Conservation (phyloP, 53 echinoderm and acorn worm species). For the Holothuria scabra region DNA sequence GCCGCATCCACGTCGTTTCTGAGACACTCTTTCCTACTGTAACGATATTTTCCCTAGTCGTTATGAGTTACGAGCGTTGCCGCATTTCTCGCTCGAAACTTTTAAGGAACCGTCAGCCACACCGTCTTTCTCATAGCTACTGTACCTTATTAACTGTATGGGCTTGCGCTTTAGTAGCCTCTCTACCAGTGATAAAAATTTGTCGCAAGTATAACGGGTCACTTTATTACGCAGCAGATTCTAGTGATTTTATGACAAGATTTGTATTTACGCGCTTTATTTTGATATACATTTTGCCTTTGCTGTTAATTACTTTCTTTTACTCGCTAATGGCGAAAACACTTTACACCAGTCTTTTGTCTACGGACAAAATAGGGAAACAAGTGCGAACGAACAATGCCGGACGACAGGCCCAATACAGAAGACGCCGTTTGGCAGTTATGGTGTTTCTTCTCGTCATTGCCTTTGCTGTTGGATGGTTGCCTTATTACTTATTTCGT, state of each 20-base stretch:
- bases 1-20: conserved; percentile 21
- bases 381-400: conserved; percentile 2
- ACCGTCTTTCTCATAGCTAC: not conserved
- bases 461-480: conserved; percentile 39
- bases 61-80: conserved; percentile 38
- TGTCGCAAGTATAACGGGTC: not conserved
- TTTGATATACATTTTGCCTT: conserved; percentile 30
- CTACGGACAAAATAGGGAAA: not conserved
- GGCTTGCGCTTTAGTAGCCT: not conserved
- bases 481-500: conserved; percentile 31
- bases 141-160: not conserved
- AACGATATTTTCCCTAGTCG: conserved; percentile 25
- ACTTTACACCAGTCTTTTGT: not conserved
- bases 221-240: conserved; percentile 12
- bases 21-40: conserved; percentile 35
- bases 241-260: conserved; percentile 9
- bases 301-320: conserved; percentile 2
- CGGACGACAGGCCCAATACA: not conserved
- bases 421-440: conserved; percentile 18
- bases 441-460: conserved; percentile 34
- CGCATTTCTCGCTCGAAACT: conserved; percentile 24
- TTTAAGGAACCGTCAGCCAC: conserved; percentile 1
- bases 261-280: conserved; percentile 26
- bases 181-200: not conserved
- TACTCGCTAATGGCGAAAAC: conserved; percentile 18